Evolutionary conservation across 2,797 vertebrate genomes (phyloP), one percentile per base, ranked within the genome.

Genomic region (Ciconia nigra): DNA sequence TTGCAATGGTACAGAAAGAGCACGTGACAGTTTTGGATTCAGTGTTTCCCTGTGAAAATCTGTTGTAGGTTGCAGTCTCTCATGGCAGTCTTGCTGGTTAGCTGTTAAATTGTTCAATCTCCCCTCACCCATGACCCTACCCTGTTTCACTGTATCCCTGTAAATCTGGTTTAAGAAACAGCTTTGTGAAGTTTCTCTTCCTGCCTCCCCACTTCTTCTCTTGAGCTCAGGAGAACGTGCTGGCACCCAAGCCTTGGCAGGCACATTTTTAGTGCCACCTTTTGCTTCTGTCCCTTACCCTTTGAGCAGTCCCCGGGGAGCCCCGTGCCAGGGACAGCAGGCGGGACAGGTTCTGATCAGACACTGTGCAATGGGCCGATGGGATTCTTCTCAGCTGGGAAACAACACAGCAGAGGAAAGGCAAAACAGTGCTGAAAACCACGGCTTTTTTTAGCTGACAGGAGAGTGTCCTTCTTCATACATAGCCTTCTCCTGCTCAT

Each of bases 111-210:
- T 61, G 42, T 67, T 55, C 66, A 25, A 1, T 72, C 37, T 74
- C 57, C 52, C 33, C 31, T 81, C 31, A 39, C 35, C 26, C 20
- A 6, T 52, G 55, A 62, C 54, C 35, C 33, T 92, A 10, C 42
- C 70, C 39, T 78, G 46, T 95, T 90, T 87, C 44, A 37, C 46
- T 76, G 52, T 76, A 83, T 61, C 83, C 39, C 26, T 83, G 62
- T 71, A 90, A 93, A 95, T 85, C 54, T 87, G 87, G 49, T 67
- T 96, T 91, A 78, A 94, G 89, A 80, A 96, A 49, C 49, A 62
- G 85, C 59, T 72, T 78, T 89, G 82, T 83, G 62, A 41, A 87
- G 69, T 84, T 87, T 94, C 62, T 83, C 28, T 70, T 92, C 33
- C 85, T 76, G 76, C 39, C 37, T 92, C n/a, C 54, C 17, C 3